These are phyloP conservation scores for Papilio polytes DNA, from an alignment of 1,140 invertebrate species.

Conservation along the genomic window DNA sequence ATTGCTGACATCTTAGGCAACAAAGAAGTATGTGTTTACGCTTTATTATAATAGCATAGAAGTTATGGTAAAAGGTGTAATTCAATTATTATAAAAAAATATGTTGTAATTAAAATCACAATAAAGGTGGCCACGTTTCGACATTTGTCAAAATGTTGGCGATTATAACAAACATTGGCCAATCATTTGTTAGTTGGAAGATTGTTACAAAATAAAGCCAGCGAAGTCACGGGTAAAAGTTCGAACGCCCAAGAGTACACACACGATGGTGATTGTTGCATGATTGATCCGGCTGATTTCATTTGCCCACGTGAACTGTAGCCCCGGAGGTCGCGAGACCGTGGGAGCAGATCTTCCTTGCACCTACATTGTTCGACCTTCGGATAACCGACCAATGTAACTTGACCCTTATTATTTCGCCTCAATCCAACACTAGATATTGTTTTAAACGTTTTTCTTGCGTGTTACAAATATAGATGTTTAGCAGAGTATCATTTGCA, in stretches of 20 bases:
- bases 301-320: conserved; percentile 65
- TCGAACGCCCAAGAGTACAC: conserved; percentile 40
- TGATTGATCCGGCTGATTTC: conserved; percentile 75
- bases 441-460: conserved; percentile 20
- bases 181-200: conserved; percentile 25
- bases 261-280: conserved; percentile 54
- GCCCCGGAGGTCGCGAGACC: conserved; percentile 58
- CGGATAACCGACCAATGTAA: conserved; percentile 37
- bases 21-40: too few relatives aligned
- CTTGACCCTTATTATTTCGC: conserved; percentile 38
- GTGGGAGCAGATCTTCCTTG: conserved; percentile 54
- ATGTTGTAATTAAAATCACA: background rate
- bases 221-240: conserved; percentile 33
- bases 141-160: conserved; percentile 33
- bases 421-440: conserved; percentile 9
- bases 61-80: too few relatives aligned
- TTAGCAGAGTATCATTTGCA: conserved; percentile 13
- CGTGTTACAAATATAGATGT: conserved; percentile 32
- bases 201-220: conserved; percentile 20
- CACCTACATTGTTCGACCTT: conserved; percentile 49
- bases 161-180: conserved; percentile 24
- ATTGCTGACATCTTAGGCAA: too few relatives aligned
- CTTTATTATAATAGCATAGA: too few relatives aligned
- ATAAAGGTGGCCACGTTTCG: conserved; percentile 12
- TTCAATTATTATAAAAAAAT: background rate